phyloP scores from a whole-genome alignment of 2,113 vertebrate genomes.

The Furnarius figulus region DNA sequence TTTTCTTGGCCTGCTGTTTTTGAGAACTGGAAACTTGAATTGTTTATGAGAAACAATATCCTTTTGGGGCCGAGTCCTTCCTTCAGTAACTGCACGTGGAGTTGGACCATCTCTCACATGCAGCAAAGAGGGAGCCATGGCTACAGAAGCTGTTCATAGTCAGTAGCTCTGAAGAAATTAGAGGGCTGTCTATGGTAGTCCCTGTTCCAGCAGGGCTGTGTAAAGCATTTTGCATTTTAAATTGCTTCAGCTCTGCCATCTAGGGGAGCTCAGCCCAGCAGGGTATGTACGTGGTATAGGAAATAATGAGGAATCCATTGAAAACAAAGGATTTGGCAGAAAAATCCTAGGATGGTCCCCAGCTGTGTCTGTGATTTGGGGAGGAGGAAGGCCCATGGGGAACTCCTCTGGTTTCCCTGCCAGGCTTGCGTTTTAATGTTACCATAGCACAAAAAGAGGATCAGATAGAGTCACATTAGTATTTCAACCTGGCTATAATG shows the following conservation, averaged over 20 bases:
- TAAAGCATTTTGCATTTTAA: not conserved
- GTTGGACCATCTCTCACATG: not conserved
- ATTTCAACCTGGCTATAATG: conserved; percentile 23
- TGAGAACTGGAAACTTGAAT: not conserved
- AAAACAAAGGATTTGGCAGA: not conserved
- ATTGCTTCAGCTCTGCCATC: conserved; percentile 46
- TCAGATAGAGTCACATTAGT: not conserved
- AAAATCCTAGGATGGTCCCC: not conserved
- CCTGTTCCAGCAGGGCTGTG: not conserved
- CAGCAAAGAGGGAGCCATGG: not conserved
- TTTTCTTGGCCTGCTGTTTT: not conserved
- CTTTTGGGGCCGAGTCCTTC: not conserved
- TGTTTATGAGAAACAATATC: rapidly evolving
- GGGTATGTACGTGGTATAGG: not conserved
- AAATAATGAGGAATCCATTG: not conserved
- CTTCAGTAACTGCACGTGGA: not conserved
- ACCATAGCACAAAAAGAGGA: not conserved
- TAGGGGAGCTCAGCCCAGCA: conserved; percentile 34
- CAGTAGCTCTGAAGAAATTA: not conserved
- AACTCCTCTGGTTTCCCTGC: not conserved
- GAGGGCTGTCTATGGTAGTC: not conserved
- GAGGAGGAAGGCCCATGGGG: not conserved
- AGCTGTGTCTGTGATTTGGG: not conserved
- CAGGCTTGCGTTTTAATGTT: not conserved
- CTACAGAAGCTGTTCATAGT: not conserved